Conservation (phyloP, 2,113 vertebrate species). For the Rhineura floridana region DNA sequence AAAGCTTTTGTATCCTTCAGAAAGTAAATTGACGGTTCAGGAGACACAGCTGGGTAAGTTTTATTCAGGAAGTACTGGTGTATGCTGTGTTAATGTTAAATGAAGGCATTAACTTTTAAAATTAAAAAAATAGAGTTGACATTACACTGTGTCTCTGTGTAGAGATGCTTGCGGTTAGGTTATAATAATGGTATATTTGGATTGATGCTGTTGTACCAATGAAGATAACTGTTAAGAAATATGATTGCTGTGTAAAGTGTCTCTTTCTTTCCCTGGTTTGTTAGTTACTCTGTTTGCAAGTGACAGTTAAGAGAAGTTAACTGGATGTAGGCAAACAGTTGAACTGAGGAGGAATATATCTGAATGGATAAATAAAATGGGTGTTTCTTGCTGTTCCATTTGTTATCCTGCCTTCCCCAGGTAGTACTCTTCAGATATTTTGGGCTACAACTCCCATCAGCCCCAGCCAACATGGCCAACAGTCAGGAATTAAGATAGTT, state of each 20-base stretch:
- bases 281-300: background rate
- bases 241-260: background rate
- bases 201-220: background rate
- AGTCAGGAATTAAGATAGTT: no score
- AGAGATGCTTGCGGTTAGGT: background rate
- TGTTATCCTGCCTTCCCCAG: no score
- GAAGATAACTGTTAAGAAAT: background rate
- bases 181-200: background rate
- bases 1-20: slow-evolving; percentile 91
- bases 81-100: slow-evolving; percentile 10
- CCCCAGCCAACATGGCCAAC: no score
- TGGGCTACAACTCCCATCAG: no score
- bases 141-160: background rate
- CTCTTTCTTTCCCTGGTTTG: background rate
- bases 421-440: no score
- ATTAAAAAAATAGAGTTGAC: slow-evolving; percentile 7
- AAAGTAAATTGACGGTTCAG: slow-evolving; percentile 90
- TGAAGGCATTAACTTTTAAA: background rate
- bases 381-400: background rate
- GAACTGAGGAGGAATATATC: background rate
- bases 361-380: background rate
- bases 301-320: background rate
- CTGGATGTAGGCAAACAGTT: background rate
- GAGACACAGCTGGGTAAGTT: slow-evolving; percentile 93
- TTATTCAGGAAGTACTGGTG: slow-evolving; percentile 33